phyloP scores from a whole-genome alignment of 1,140 invertebrate genomes.

The Centruroides sculpturatus region DNA sequence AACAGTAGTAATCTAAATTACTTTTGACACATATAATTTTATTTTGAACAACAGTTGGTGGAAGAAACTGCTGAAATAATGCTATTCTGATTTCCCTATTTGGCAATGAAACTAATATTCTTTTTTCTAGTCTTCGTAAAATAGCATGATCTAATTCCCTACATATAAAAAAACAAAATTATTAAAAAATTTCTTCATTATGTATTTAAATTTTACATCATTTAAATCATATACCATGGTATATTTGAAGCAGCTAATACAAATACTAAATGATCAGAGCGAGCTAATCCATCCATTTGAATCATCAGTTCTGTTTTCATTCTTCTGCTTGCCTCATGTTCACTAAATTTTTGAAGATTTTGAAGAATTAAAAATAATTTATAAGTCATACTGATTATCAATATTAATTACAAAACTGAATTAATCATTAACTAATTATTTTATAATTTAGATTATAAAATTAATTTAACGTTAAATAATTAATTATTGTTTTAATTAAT shows the following conservation, averaged over 20 bases:
- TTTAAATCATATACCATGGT: conserved; percentile 50
- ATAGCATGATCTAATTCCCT: conserved; percentile 73
- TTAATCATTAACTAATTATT: no score
- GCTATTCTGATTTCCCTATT: conserved; percentile 41
- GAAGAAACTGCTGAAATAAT: conserved; percentile 47
- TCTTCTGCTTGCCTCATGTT: conserved; percentile 39
- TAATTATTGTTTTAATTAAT: no score
- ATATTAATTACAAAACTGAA: no score
- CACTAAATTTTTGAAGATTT: conserved; percentile 20
- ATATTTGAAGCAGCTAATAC: conserved; percentile 78
- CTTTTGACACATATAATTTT: conserved; percentile 24
- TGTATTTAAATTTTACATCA: not conserved
- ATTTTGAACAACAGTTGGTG: conserved; percentile 26
- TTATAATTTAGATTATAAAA: no score
- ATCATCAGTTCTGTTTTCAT: conserved; percentile 59
- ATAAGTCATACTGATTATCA: no score
- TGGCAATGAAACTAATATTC: conserved; percentile 65
- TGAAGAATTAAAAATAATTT: not conserved
- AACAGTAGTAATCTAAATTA: conserved; percentile 36
- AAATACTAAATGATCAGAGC: conserved; percentile 50
- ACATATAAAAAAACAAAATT: not conserved
- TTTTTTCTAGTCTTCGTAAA: conserved; percentile 71
- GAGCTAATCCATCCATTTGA: conserved; percentile 50
- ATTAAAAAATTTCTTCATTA: conserved; percentile 1
- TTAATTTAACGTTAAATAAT: no score